Percentiles rank a stretch among this genome's conserved stretches.
phyloP scores from a whole-genome alignment of 2,888 invertebrate genomes.

The Eupithecia subfuscata region DNA sequence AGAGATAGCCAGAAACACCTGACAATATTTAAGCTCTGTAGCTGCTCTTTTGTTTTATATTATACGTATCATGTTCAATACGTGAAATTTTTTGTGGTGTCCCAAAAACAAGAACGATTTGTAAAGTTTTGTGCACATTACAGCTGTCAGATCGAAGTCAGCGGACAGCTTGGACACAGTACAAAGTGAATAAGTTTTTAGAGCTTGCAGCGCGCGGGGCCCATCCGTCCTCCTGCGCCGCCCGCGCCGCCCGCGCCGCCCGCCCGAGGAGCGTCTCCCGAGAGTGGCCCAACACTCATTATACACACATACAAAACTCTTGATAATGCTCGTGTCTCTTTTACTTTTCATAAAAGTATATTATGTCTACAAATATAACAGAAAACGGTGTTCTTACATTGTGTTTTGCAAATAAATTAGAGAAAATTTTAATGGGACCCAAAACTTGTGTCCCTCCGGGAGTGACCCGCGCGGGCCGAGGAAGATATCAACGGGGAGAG shows the following conservation, averaged over 20 bases:
- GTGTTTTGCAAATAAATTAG: background rate
- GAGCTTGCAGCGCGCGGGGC: background rate
- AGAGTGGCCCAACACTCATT: background rate
- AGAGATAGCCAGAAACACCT: background rate
- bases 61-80: background rate
- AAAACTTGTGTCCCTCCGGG: background rate
- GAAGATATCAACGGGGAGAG: background rate
- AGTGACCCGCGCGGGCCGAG: background rate
- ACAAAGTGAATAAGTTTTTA: background rate
- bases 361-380: background rate
- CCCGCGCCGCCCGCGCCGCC: background rate
- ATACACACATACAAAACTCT: background rate
- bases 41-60: background rate
- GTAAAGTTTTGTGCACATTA: too few species aligned
- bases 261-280: background rate
- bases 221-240: background rate
- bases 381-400: slow-evolving; percentile 3
- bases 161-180: background rate
- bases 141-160: background rate
- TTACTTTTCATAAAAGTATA: background rate
- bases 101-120: background rate
- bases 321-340: background rate
- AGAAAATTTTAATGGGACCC: slow-evolving; percentile 1
- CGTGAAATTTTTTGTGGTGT: background rate
- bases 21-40: background rate